Evolutionary conservation across 2,113 vertebrate genomes (phyloP).

Genomic region (Rhea americana): DNA sequence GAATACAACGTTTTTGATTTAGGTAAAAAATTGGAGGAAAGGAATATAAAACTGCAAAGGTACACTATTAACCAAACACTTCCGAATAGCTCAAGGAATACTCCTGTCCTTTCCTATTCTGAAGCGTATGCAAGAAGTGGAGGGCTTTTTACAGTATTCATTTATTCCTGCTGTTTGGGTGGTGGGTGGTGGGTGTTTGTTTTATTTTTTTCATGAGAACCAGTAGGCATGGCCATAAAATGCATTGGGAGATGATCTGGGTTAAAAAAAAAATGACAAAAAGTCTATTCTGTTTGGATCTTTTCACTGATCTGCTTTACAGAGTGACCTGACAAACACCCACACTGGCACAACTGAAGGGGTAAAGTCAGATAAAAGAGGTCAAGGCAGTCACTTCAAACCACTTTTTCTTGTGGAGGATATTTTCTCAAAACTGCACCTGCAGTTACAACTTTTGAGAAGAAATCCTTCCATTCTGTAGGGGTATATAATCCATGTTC

Average conservation of each 20-base stretch:
- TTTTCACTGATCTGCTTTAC: neutral
- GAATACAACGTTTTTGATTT: neutral
- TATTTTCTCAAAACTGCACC: neutral
- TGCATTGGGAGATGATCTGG: neutral
- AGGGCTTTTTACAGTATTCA: neutral
- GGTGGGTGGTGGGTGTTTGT: neutral
- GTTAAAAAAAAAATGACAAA: neutral
- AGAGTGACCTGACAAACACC: neutral
- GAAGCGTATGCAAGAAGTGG: neutral
- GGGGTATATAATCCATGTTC: neutral
- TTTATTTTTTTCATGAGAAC: neutral
- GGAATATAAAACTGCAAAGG: neutral
- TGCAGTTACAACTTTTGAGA: neutral
- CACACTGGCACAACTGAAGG: neutral
- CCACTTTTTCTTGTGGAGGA: neutral
- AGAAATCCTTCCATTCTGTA: neutral
- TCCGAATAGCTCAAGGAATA: neutral
- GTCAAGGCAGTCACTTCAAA: neutral
- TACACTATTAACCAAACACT: neutral
- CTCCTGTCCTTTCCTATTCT: neutral
- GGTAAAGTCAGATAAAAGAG: slow-evolving; percentile 8
- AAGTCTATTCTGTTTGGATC: neutral
- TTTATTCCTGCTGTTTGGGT: neutral
- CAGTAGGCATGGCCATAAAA: neutral
- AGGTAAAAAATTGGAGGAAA: neutral